Percentiles rank a stretch among this genome's conserved stretches.
Conservation (phyloP, 2,888 invertebrate genomes). For the Phorcus lineatus region DNA sequence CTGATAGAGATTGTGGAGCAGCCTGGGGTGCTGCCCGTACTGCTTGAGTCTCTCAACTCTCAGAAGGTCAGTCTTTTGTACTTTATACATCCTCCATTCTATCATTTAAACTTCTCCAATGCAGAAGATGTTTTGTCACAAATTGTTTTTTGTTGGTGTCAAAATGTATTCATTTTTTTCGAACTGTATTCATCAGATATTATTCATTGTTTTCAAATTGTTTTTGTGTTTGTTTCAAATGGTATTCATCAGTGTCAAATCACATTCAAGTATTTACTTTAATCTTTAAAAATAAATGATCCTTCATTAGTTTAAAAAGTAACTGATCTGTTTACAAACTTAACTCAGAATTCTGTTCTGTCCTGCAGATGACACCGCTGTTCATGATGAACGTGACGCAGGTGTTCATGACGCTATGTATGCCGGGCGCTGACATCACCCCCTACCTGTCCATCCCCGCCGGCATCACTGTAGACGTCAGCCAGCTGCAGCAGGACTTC, state of each 20-base stretch:
- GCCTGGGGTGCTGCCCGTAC: constrained; percentile 53
- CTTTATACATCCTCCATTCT: background rate
- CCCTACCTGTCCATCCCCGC: constrained; percentile 50
- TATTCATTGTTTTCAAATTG: too few relatives aligned
- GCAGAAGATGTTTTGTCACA: background rate
- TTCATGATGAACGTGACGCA: constrained; percentile 36
- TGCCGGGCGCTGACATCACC: constrained; percentile 35
- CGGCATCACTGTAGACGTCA: constrained; percentile 42
- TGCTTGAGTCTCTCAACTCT: constrained; percentile 48
- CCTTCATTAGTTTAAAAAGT: too few relatives aligned
- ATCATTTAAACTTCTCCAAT: too few relatives aligned
- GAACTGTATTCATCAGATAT: too few relatives aligned
- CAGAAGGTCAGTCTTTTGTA: constrained; percentile 41
- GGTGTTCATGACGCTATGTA: constrained; percentile 48
- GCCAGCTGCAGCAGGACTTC: constrained; percentile 45
- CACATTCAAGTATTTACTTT: too few relatives aligned
- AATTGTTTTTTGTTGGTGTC: background rate
- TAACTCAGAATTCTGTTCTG: background rate
- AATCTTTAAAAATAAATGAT: too few relatives aligned
- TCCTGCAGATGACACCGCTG: constrained; percentile 42
- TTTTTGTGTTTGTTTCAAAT: too few relatives aligned
- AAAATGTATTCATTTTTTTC: too few relatives aligned
- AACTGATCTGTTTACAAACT: too few relatives aligned
- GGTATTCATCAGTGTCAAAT: too few relatives aligned
- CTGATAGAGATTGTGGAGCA: constrained; percentile 45